Evolutionary conservation across 92 coral and sea anemone species (phyloP), one percentile per base, ranked within the genome.

Genomic region (Palythoa grandis): DNA sequence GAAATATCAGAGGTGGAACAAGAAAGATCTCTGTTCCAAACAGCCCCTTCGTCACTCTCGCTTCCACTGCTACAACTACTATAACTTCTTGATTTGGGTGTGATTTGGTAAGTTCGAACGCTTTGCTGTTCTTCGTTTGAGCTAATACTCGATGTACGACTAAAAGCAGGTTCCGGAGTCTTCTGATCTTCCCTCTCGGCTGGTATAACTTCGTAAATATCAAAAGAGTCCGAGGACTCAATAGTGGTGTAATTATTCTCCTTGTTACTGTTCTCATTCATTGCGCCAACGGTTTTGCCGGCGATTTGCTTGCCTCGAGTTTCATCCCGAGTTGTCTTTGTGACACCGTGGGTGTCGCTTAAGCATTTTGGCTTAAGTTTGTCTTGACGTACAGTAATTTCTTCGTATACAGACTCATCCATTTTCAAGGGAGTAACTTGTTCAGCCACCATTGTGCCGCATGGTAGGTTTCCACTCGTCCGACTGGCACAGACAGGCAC

Each of bases 141-240:
- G 80, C 92, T 89, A 20, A 88, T 76, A 89, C 93, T 92, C 11
- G 84, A 83, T 6, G 95, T 88, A 20, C 95, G 95, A 88, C 88
- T 84, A 56, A 87, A 19, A 11, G 82, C 20, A 22, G 74, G 72
- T 10, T 76, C 70, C 60, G 66, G 74, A n/a, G 40, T 78, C 69
- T 47, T 86, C 70, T 86, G 89, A 11, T 20, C 84, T 47, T 57
- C 85, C 50, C 72, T 86, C 77, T 94, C 94, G 25, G 94, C 95
- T 19, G 98, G 98, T 78, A 94, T 92, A 53, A 90, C 95, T 86
- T 94, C 98, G 87, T 94, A 94, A 57, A 94, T 90, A 82, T 94
- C 94, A 69, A 92, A 92, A 54, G 88, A 88, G 76, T 93, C 95
- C 43, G 90, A 92, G 87, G 80, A 12, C 8, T 60, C 56, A 11